phyloP scores from a whole-genome alignment of 2,888 invertebrate species.

The Dryobota labecula region DNA sequence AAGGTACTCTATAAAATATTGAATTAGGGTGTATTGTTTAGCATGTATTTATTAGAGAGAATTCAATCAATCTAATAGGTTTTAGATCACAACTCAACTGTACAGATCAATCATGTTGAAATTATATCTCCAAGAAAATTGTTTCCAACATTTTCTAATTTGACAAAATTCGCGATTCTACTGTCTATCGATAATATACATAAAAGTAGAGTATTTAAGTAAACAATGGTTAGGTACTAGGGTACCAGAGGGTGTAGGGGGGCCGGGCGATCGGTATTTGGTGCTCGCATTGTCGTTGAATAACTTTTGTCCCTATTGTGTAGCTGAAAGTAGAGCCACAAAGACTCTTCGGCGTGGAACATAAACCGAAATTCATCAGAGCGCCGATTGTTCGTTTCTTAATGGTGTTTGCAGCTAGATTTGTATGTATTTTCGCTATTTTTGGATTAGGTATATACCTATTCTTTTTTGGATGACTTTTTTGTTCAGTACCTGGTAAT shows the following conservation, averaged over 20 bases:
- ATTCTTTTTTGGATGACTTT: not conserved
- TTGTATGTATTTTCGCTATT: constrained; percentile 65
- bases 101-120: constrained; percentile 15
- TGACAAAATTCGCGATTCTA: constrained; percentile 80
- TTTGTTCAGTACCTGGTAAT: no score
- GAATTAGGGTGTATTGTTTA: no score
- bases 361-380: constrained; percentile 90
- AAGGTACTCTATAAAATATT: no score
- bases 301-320: constrained; percentile 91
- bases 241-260: constrained; percentile 73
- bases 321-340: constrained; percentile 89
- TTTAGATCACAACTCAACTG: not conserved
- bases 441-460: constrained; percentile 44
- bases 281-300: constrained; percentile 91
- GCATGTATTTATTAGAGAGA: not conserved
- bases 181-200: constrained; percentile 85
- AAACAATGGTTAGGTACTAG: constrained; percentile 87
- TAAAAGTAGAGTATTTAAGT: constrained; percentile 89
- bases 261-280: constrained; percentile 90
- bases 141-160: constrained; percentile 34
- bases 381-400: constrained; percentile 87
- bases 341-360: constrained; percentile 88
- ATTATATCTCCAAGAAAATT: constrained; percentile 32
- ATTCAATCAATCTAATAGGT: not conserved
- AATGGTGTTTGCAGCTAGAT: constrained; percentile 83